Evolutionary conservation across 1,140 invertebrate species (phyloP).

Genomic region (Brachionus rubens): DNA sequence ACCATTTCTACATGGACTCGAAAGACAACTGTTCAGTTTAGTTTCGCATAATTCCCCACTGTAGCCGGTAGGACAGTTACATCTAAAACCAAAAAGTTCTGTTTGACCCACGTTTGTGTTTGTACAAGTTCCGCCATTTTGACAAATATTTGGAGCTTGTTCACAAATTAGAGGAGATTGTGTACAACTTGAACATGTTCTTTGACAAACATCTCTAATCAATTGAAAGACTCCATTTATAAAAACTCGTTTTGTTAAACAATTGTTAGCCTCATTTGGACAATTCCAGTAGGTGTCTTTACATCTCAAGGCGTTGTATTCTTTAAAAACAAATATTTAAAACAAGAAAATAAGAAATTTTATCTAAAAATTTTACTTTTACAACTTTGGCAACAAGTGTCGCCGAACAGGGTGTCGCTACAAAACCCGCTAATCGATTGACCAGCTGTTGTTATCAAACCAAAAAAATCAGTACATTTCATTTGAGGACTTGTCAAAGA

Average conservation of each 20-base stretch:
- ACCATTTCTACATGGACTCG: constrained; percentile 46
- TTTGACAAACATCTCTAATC: not conserved
- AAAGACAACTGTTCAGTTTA: constrained; percentile 56
- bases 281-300: constrained; percentile 7
- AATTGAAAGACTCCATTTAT: not conserved
- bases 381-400: constrained; percentile 28
- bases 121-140: constrained; percentile 53
- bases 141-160: constrained; percentile 48
- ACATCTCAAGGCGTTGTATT: constrained; percentile 26
- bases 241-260: not conserved
- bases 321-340: not conserved
- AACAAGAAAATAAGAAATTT: not conserved
- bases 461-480: constrained; percentile 10
- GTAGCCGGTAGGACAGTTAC: constrained; percentile 51
- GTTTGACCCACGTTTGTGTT: not conserved
- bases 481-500: not conserved
- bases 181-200: not conserved
- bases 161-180: not conserved
- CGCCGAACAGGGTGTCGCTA: not conserved
- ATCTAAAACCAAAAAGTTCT: constrained; percentile 61
- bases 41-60: constrained; percentile 56
- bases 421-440: constrained; percentile 18
- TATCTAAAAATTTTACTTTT: constrained; percentile 21
- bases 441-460: not conserved
- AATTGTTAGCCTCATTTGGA: not conserved